Conservation (phyloP, 1,140 invertebrate species). For the Camponotus vicinus region DNA sequence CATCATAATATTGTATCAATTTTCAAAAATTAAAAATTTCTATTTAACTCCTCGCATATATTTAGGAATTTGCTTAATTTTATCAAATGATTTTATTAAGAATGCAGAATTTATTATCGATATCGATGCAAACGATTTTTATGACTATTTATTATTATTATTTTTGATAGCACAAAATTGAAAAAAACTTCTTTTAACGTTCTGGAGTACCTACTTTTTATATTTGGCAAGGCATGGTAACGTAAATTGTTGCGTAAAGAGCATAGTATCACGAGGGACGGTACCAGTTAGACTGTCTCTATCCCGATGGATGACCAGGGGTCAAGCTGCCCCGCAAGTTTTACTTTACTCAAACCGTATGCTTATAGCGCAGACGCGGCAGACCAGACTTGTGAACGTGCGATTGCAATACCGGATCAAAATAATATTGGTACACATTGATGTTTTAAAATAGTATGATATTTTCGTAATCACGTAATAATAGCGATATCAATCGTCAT, state of each 20-base stretch:
- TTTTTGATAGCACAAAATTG: background rate
- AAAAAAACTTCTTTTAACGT: background rate
- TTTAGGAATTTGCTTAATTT: background rate
- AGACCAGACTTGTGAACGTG: background rate
- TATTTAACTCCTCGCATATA: background rate
- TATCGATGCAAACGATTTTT: background rate
- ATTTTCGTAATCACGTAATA: background rate
- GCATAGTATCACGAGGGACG: conserved; percentile 79
- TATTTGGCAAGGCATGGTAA: conserved; percentile 84
- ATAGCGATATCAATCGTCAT: background rate
- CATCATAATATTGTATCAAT: background rate
- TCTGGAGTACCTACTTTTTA: conserved; percentile 80
- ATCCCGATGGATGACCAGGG: conserved; percentile 83
- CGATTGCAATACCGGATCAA: background rate
- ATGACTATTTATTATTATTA: background rate
- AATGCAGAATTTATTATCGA: background rate
- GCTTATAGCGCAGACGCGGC: conserved; percentile 68
- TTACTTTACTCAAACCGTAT: conserved; percentile 68
- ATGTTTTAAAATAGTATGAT: background rate
- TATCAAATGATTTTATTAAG: background rate
- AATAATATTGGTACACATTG: background rate
- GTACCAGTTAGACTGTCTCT: conserved; percentile 78
- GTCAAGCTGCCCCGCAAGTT: conserved; percentile 82
- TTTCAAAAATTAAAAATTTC: background rate
- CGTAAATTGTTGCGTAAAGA: conserved; percentile 83